Conservation (phyloP, 2,888 invertebrate species). For the Spicauda simplicius region DNA sequence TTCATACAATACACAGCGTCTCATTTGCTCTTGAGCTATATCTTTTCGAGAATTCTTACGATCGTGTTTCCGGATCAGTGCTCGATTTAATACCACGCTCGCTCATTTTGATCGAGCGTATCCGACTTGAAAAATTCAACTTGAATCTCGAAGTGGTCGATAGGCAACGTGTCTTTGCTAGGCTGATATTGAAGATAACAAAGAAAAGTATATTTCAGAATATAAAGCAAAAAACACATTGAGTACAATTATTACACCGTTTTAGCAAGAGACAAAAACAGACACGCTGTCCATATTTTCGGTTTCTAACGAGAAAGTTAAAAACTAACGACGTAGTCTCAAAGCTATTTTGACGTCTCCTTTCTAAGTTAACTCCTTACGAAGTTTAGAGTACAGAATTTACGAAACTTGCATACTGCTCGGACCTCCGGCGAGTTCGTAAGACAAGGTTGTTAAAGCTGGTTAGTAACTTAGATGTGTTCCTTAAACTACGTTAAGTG, state of each 20-base stretch:
- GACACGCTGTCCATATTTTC: background rate
- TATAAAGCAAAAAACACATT: too few relatives aligned
- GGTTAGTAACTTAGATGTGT: slow-evolving; percentile 1
- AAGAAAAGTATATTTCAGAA: background rate
- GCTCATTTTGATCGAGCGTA: slow-evolving; percentile 18
- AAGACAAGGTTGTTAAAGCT: background rate
- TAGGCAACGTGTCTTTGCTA: background rate
- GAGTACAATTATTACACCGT: too few relatives aligned
- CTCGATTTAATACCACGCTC: slow-evolving; percentile 25
- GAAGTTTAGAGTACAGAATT: slow-evolving; percentile 10
- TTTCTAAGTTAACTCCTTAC: background rate
- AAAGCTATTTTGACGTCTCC: background rate
- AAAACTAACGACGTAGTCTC: too few relatives aligned
- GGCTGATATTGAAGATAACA: background rate
- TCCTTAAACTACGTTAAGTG: too few relatives aligned
- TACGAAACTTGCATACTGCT: slow-evolving; percentile 8
- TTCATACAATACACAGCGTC: background rate
- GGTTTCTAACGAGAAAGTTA: background rate
- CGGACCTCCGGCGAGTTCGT: background rate
- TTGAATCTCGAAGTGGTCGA: slow-evolving; percentile 12
- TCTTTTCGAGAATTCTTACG: slow-evolving; percentile 26
- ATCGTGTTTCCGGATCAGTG: slow-evolving; percentile 31
- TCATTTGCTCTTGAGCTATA: slow-evolving; percentile 11
- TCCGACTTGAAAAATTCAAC: slow-evolving; percentile 8
- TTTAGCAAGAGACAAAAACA: too few relatives aligned